Percentiles rank a stretch among this genome's conserved stretches.
Evolutionary conservation across 2,888 invertebrate species (phyloP).

Genomic region (Acronicta alni): DNA sequence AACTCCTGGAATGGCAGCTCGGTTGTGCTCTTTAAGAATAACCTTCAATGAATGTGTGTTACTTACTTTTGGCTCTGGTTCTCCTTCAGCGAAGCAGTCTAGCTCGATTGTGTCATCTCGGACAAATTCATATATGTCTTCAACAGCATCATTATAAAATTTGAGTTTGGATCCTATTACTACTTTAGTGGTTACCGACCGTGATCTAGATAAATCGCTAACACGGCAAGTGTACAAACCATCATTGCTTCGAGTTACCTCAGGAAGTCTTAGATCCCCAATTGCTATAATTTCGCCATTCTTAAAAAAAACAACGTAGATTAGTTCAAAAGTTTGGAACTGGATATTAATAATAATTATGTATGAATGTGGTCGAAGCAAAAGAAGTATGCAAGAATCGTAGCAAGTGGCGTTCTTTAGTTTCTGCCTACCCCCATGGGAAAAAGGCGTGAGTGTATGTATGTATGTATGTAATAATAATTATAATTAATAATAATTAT

Average conservation of each 20-base stretch:
- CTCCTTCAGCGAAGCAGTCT: conserved; percentile 63
- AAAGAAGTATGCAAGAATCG: too few species aligned
- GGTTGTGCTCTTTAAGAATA: too few species aligned
- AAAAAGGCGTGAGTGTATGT: too few species aligned
- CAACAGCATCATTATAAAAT: conserved; percentile 56
- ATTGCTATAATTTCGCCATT: conserved; percentile 43
- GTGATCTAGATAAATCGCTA: conserved; percentile 54
- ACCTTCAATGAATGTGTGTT: too few species aligned
- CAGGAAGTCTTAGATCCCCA: conserved; percentile 55
- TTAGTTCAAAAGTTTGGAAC: too few species aligned
- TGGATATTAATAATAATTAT: too few species aligned
- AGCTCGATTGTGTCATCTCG: conserved; percentile 47
- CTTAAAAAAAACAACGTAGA: conserved; percentile 46
- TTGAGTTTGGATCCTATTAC: conserved; percentile 65
- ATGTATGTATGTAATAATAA: too few species aligned
- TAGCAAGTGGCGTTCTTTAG: too few species aligned
- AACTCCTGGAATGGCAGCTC: too few species aligned
- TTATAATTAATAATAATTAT: too few species aligned
- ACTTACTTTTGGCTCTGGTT: conserved; percentile 65
- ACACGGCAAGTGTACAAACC: conserved; percentile 74
- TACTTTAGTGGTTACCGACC: conserved; percentile 56
- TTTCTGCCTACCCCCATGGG: too few species aligned
- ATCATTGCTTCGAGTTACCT: conserved; percentile 54
- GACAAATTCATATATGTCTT: conserved; percentile 52
- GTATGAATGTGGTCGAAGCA: too few species aligned